phyloP scores from a whole-genome alignment of 2,888 invertebrate species.

The Lasioglossum marginatum region DNA sequence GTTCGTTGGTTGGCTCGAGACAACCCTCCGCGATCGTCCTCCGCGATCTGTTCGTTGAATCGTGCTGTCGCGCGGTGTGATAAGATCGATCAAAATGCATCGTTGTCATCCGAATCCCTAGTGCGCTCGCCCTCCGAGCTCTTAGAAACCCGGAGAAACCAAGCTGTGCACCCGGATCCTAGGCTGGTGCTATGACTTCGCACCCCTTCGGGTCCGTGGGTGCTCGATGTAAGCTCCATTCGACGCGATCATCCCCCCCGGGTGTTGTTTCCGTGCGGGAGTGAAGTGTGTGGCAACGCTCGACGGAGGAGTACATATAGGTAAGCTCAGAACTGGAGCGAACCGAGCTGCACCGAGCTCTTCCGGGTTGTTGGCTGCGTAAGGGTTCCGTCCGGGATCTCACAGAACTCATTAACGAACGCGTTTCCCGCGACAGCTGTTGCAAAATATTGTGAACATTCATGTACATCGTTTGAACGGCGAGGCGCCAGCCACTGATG shows the following conservation, averaged over 20 bases:
- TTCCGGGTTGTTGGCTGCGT: not conserved
- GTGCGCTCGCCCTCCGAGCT: not conserved
- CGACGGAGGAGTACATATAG: not conserved
- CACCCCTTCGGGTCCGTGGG: conserved; percentile 1
- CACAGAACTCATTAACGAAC: not conserved
- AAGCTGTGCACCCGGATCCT: not conserved
- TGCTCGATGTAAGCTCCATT: conserved; percentile 2
- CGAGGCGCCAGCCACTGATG: not conserved
- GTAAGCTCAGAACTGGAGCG: conserved; percentile 18
- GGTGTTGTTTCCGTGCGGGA: conserved; percentile 28
- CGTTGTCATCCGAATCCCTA: not conserved
- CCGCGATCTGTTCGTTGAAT: conserved; percentile 21
- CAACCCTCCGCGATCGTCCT: conserved; percentile 31
- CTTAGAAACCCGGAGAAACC: not conserved
- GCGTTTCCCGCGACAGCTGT: not conserved
- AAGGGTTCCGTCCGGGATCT: conserved; percentile 8
- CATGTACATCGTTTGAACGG: not conserved
- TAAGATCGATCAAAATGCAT: conserved; percentile 40
- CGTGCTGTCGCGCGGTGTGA: not conserved
- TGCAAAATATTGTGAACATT: not conserved
- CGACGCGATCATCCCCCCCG: not conserved
- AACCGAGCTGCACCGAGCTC: not conserved
- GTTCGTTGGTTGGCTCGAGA: conserved; percentile 47
- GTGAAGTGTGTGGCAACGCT: conserved; percentile 27
- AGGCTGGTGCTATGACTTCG: conserved; percentile 13